Conservation (phyloP, 35 echinoderm and acorn worm genomes). For the Acanthaster planci region DNA sequence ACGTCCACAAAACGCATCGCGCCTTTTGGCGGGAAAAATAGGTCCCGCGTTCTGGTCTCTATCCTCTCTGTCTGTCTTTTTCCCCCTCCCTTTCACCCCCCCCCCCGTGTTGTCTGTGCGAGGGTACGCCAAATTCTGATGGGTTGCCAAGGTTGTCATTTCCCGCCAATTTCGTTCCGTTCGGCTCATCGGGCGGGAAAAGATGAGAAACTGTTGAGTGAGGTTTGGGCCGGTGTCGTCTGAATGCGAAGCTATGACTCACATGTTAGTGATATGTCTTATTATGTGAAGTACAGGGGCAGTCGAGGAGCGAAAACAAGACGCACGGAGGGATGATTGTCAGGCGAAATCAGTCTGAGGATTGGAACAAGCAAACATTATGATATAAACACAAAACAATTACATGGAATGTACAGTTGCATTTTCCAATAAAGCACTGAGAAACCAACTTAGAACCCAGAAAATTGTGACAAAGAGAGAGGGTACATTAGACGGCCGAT, state of each 20-base stretch:
- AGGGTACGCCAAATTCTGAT: not conserved
- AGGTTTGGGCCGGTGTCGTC: not conserved
- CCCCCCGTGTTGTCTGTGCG: not conserved
- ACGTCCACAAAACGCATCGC: not conserved
- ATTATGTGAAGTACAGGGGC: not conserved
- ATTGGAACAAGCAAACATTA: no score
- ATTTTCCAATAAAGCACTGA: not conserved
- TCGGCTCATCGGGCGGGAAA: constrained; percentile 29
- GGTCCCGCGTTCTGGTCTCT: not conserved
- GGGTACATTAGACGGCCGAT: no score
- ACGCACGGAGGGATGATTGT: not conserved
- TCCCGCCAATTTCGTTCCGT: constrained; percentile 27
- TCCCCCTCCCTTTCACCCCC: not conserved
- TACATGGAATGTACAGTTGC: not conserved
- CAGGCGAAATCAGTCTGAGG: no score
- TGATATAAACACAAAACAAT: no score
- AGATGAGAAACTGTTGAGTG: constrained; percentile 33
- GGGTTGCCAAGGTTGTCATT: constrained; percentile 32
- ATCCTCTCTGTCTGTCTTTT: not conserved
- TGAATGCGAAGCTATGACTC: not conserved
- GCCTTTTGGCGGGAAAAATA: constrained; percentile 8
- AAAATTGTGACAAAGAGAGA: no score
- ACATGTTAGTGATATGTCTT: constrained; percentile 3
- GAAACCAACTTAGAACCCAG: not conserved
- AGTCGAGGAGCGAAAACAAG: no score